Conservation (phyloP, 2,113 vertebrate genomes). For the Lycaon pictus region DNA sequence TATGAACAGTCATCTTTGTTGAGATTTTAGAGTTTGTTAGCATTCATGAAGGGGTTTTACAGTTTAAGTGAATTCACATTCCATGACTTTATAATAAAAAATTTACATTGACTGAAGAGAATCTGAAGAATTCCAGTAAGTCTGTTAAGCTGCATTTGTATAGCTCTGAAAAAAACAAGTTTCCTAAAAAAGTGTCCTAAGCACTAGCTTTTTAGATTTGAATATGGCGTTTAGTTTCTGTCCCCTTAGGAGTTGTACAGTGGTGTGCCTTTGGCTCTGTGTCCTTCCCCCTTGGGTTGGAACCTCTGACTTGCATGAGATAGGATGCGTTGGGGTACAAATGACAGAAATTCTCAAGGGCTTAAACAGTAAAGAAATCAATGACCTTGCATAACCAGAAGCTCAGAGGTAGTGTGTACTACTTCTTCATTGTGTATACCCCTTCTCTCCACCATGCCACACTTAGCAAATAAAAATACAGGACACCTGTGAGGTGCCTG, state of each 20-base stretch:
- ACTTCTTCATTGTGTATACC: not conserved
- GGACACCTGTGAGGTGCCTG: not conserved
- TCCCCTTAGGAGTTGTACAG: not conserved
- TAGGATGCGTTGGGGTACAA: not conserved
- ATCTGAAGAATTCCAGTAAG: slow-evolving; percentile 73
- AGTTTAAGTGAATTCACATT: slow-evolving; percentile 58
- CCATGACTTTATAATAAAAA: slow-evolving; percentile 69
- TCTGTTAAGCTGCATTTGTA: slow-evolving; percentile 49
- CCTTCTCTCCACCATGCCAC: not conserved
- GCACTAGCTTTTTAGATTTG: not conserved
- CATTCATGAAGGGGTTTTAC: slow-evolving; percentile 71
- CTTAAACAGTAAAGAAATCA: not conserved
- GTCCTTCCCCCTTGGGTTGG: not conserved
- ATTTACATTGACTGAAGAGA: slow-evolving; percentile 74
- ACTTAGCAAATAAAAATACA: not conserved
- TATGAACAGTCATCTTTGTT: not conserved
- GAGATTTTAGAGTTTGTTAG: slow-evolving; percentile 58
- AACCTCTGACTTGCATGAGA: not conserved
- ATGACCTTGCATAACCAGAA: not conserved
- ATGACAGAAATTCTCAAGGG: not conserved
- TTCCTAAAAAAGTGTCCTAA: not conserved
- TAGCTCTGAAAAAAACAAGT: slow-evolving; percentile 45
- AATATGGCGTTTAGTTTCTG: not conserved
- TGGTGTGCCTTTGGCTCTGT: not conserved
- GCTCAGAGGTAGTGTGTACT: not conserved